Evolutionary conservation across 2,888 invertebrate genomes (phyloP), one percentile per base, ranked within the genome.

Genomic region (Aphodius sticticus): DNA sequence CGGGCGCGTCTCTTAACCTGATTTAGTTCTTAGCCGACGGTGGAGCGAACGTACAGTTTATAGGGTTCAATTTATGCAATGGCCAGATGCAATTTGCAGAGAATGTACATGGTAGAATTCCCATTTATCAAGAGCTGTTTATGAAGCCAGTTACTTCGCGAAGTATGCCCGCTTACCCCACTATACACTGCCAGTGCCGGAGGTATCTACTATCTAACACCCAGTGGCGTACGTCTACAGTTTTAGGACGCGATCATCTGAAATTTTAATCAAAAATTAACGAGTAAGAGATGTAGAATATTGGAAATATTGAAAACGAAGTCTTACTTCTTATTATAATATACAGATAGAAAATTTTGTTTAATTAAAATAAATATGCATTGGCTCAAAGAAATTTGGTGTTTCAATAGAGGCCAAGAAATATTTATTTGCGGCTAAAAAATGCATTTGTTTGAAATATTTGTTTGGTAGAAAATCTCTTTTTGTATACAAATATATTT

Each of bases 51-150:
- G 76, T 16, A 70, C 78, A 86, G 86, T 88, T 88, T 89, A 88
- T 88, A 86, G 87, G 85, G 85, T 88, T 86, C 88, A 88, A 89
- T 89, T 89, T 89, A 88, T 89, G 88, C 88, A 87, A 87, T 87
- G 86, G 86, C 86, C 85, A 84, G 85, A 87, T 88, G 88, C 88
- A 89, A 89, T 89, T 88, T 89, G 88, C 87, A 86, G 87, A 87
- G 88, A 88, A 88, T 88, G 87, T 88, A 88, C 88, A 88, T 86
- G 86, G 86, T 87, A 88, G 88, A 88, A 89, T 88, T 87, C 86
- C 87, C 88, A 88, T 88, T 88, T 87, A 88, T 88, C 88, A 84
- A 81, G 83, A 82, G 82, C 81, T 88, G 88, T 89, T 89, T 88
- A 88, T 88, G 88, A 87, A 88, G 87, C 88, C 87, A 88, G 88